Evolutionary conservation across 2,888 invertebrate genomes (phyloP), one percentile per base, ranked within the genome.

Genomic region (Lamproptera curius): DNA sequence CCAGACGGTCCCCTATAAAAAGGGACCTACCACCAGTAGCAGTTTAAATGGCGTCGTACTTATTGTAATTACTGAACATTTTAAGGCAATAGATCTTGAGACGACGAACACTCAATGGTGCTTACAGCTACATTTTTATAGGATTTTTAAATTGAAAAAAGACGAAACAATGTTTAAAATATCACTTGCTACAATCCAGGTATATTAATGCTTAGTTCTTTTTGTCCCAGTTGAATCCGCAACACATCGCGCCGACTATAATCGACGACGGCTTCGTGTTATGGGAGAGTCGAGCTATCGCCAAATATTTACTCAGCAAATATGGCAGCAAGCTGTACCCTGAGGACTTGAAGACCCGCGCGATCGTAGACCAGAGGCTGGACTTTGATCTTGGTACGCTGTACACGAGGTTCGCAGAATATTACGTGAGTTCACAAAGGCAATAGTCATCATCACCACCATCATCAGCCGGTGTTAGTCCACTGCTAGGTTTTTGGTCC

Each of bases 221-320:
- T 31, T 14, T 28, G 78, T 79, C 16, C 73, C 3, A 94, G 94
- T 73, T 94, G 15, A 95, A 94, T 70, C 94, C 94, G 0, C 94
- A 95, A 77, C 95, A 95, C 67, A 91, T 91, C 1, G 89, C 96
- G 47, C 96, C 96, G 9, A 94, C 94, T 0, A 75, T 96, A 46
- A 91, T 92, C 46, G 96, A 96, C 75, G 91, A 93, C 60, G 95
- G 93, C 9, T 93, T 95, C 67, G 71, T 89, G 1, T 72, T 96
- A 10, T 94, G 93, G 90, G 96, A 96, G 80, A 95, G 95, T 42
- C 92, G 94, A 13, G 92, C 94, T 38, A 95, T 95, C 63, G 87
- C 91, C 68, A 83, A 89, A 9, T 96, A 96, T 72, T 84, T 96
- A 60, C 92, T 90, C 10, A 91, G 91, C 69, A 91, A 93, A 64